A percentile compares a stretch with the other conserved stretches of the same genome.
These are phyloP conservation scores for Peromyscus maniculatus DNA, from an alignment of 2,113 vertebrate species.

Conservation along the genomic window DNA sequence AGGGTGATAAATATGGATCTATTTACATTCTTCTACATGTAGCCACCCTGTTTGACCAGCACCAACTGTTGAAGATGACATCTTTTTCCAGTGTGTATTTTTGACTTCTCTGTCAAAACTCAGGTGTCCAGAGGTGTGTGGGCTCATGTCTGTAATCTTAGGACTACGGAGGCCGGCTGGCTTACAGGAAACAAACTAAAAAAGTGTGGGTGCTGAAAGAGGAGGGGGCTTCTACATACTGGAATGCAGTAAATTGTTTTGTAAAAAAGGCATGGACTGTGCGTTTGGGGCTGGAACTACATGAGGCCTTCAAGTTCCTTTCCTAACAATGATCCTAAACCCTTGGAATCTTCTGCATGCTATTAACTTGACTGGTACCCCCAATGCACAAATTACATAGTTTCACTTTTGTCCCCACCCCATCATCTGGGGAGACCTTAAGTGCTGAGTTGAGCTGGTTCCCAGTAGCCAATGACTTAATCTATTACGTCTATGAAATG, in stretches of 20 bases:
- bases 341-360: neutral
- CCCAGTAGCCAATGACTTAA: neutral
- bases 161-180: neutral
- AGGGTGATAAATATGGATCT: neutral
- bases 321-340: neutral
- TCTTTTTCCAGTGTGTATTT: neutral
- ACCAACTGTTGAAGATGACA: neutral
- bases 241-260: neutral
- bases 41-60: neutral
- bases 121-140: neutral
- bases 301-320: neutral
- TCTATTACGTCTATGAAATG: neutral
- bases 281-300: neutral
- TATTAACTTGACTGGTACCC: neutral
- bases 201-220: neutral
- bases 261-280: neutral
- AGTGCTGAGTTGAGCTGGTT: neutral
- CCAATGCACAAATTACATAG: neutral
- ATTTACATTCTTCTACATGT: neutral
- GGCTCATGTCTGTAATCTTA: neutral
- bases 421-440: neutral
- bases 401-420: neutral
- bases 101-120: neutral
- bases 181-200: neutral
- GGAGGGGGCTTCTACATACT: neutral